These are phyloP conservation scores for Pammene fasciana DNA, from an alignment of 2,888 invertebrate genomes.

Conservation along the genomic window DNA sequence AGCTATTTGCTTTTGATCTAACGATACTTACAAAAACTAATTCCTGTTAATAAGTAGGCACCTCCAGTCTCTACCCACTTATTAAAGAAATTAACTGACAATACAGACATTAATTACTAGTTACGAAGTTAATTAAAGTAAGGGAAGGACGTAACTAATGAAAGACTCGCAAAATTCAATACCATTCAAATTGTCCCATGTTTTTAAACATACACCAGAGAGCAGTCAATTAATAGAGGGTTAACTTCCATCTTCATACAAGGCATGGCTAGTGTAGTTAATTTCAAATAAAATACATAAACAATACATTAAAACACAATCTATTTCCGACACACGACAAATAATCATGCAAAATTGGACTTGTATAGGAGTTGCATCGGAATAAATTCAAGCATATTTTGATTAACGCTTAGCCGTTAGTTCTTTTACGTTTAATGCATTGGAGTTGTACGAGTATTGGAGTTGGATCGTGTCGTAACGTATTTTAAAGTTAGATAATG, in stretches of 20 bases:
- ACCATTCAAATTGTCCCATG: not conserved
- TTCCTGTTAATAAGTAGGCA: not conserved
- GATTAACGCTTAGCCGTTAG: too few species aligned
- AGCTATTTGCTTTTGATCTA: not conserved
- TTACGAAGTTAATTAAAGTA: constrained; percentile 9
- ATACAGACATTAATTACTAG: constrained; percentile 10
- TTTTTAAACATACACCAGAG: not conserved
- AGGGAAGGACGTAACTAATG: constrained; percentile 9
- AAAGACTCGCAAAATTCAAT: constrained; percentile 13
- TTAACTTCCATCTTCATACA: not conserved
- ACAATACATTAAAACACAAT: too few species aligned
- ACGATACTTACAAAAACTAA: not conserved
- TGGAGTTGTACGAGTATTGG: too few species aligned
- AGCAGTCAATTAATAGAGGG: too few species aligned
- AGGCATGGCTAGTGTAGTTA: not conserved
- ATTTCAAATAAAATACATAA: too few species aligned
- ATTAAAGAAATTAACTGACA: constrained; percentile 11
- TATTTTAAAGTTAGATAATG: too few species aligned
- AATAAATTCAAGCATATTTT: too few species aligned
- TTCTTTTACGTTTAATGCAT: too few species aligned
- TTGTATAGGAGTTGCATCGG: too few species aligned
- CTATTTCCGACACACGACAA: too few species aligned
- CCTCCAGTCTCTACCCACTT: not conserved
- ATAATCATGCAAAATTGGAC: too few species aligned
- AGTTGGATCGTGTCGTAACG: too few species aligned